Evolutionary conservation across 2,113 vertebrate species (phyloP), one percentile per base, ranked within the genome.

Genomic region (Genyomyrus donnyi): DNA sequence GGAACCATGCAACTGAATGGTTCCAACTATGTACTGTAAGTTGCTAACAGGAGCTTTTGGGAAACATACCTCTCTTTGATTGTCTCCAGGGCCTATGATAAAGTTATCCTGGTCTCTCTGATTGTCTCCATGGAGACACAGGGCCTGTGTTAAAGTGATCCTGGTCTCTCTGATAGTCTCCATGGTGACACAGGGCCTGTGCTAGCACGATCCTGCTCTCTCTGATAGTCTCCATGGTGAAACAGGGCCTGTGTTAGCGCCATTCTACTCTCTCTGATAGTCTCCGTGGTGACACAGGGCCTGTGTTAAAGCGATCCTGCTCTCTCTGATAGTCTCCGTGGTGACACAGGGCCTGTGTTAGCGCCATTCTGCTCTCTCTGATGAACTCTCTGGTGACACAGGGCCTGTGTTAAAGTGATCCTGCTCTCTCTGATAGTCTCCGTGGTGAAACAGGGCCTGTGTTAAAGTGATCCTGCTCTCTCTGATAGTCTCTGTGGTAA

Each of bases 301-400:
- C 62, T 66, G 7, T 66, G 62, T 66, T 66, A 66, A 24, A 1
- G 7, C 2, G 0, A 62, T 66, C 0, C 58, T n/a, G 5, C 6
- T 24, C 24, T 66, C 58, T 66, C 58, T 66, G 58, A 66, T 27
- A 0, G 2, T 11, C 62, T 66, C 21, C 0, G 2, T 66, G 24
- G 8, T n/a, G n/a, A 27, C 2, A 66, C 58, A 66, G 24, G 24
- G 24, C 21, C 24, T 62, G 21, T 62, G 58, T 27, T 62, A 62
- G 7, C 0, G 8, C 5, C 1, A 62, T 9, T 1, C 58, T 62
- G 21, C 19, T 62, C 58, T 62, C 58, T 62, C 24, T 62, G 21
- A 62, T 21, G 0, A 0, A 2, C 19, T 6, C 5, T 0, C 0
- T 27, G 58, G 21, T 66, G 2, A 27, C 0, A 66, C 24, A n/a